Percentiles rank a stretch among this genome's conserved stretches.
Conservation (phyloP, 2,797 vertebrate genomes). For the Crotalus adamanteus region DNA sequence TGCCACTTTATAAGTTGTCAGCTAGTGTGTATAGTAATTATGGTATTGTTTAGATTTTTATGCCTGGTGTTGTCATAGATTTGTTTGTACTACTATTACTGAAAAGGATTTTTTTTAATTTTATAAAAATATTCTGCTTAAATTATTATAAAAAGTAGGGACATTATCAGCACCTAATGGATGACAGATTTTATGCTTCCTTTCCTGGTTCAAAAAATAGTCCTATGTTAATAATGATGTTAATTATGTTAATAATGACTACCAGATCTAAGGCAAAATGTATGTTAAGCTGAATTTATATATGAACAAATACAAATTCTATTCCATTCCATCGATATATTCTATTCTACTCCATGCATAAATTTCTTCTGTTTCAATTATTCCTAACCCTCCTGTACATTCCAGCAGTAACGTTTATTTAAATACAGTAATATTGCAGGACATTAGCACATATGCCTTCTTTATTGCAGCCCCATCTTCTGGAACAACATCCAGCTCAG, state of each 20-base stretch:
- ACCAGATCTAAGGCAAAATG: constrained; percentile 38
- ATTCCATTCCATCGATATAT: constrained; percentile 1
- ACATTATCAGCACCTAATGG: constrained; percentile 37
- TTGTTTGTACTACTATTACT: constrained; percentile 33
- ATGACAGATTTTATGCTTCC: constrained; percentile 45
- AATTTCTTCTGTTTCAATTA: no score
- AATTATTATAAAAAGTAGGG: constrained; percentile 47
- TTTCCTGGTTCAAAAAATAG: constrained; percentile 43
- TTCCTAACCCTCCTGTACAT: no score
- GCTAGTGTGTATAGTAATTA: neutral
- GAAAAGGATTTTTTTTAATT: constrained; percentile 38
- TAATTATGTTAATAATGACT: constrained; percentile 43
- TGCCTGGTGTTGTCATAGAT: neutral
- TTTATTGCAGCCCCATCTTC: no score
- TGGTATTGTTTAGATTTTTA: constrained; percentile 11
- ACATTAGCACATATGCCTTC: no score
- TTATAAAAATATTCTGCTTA: constrained; percentile 52
- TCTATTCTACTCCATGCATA: constrained; percentile 17
- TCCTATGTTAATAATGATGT: constrained; percentile 40
- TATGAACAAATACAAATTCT: constrained; percentile 31
- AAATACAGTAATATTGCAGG: no score
- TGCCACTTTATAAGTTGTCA: neutral
- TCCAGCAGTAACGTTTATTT: no score
- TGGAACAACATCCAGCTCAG: no score
- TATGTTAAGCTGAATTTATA: constrained; percentile 19